Percentiles rank a stretch among this genome's conserved stretches.
phyloP scores from a whole-genome alignment of 2,113 vertebrate genomes.

The Thunnus thynnus region DNA sequence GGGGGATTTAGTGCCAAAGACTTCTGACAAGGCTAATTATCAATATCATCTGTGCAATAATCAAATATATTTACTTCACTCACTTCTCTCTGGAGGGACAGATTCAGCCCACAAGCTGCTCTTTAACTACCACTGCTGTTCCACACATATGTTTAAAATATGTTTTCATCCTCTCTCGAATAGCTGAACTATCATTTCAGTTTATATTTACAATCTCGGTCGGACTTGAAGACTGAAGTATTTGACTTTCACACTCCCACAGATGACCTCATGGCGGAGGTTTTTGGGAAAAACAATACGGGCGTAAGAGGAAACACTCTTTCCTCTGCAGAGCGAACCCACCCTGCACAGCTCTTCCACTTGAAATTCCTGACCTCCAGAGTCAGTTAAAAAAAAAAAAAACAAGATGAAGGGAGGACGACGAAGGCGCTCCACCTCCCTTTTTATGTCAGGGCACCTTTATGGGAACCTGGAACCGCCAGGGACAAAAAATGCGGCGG shows the following conservation, averaged over 20 bases:
- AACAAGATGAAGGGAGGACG: slow-evolving; percentile 31
- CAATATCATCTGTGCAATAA: too few relatives aligned
- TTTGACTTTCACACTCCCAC: slow-evolving; percentile 15
- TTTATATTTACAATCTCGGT: neutral
- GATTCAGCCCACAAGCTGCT: too few relatives aligned
- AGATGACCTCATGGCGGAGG: slow-evolving; percentile 67
- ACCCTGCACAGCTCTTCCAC: slow-evolving; percentile 51
- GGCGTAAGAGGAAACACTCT: slow-evolving; percentile 68
- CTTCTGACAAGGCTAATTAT: too few relatives aligned
- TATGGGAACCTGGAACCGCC: slow-evolving; percentile 26
- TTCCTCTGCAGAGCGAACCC: slow-evolving; percentile 71
- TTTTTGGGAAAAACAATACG: slow-evolving; percentile 64
- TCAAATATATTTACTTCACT: too few relatives aligned
- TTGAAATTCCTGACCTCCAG: slow-evolving; percentile 60
- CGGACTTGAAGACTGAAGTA: neutral
- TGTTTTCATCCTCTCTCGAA: too few relatives aligned
- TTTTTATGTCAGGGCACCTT: slow-evolving; percentile 50
- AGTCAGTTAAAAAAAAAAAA: slow-evolving; percentile 22
- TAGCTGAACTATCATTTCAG: neutral
- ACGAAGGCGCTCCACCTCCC: neutral
- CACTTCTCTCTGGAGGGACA: too few relatives aligned
- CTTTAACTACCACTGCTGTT: too few relatives aligned
- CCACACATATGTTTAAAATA: too few relatives aligned
- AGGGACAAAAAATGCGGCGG: slow-evolving; percentile 51
- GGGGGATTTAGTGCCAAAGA: too few relatives aligned